phyloP scores from a whole-genome alignment of 2,888 invertebrate species.

The Sialis fuliginosa region DNA sequence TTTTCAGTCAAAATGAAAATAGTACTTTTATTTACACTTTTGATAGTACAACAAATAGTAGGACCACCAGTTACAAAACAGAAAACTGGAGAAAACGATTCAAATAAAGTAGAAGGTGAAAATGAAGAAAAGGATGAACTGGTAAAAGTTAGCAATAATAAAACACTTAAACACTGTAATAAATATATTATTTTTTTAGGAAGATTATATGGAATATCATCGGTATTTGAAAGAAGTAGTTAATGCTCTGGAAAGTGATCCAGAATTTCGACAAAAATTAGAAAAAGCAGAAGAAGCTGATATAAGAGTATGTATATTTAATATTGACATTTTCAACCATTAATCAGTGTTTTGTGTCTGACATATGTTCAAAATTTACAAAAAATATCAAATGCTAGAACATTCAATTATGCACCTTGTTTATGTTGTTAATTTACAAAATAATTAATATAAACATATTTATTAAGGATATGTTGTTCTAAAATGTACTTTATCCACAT shows the following conservation, averaged over 20 bases:
- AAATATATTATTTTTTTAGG: conserved; percentile 7
- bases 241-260: conserved; percentile 74
- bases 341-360: not conserved
- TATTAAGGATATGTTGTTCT: too few relatives aligned
- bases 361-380: not conserved
- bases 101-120: not conserved
- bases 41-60: too few relatives aligned
- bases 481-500: too few relatives aligned
- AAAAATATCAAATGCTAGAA: too few relatives aligned
- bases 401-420: not conserved
- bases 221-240: conserved; percentile 83
- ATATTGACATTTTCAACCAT: not conserved
- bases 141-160: not conserved
- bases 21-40: too few relatives aligned
- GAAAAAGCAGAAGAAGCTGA: conserved; percentile 69
- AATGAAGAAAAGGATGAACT: not conserved
- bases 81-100: too few relatives aligned
- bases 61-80: too few relatives aligned
- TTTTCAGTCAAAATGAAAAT: too few relatives aligned
- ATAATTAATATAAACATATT: too few relatives aligned
- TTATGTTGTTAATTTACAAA: too few relatives aligned
- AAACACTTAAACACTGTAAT: too few relatives aligned
- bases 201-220: conserved; percentile 59
- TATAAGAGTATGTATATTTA: conserved; percentile 45
- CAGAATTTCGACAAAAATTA: conserved; percentile 60